Base-by-base conservation (phyloP, 2,797 vertebrate genomes). In the Coilia nasus region DNA sequence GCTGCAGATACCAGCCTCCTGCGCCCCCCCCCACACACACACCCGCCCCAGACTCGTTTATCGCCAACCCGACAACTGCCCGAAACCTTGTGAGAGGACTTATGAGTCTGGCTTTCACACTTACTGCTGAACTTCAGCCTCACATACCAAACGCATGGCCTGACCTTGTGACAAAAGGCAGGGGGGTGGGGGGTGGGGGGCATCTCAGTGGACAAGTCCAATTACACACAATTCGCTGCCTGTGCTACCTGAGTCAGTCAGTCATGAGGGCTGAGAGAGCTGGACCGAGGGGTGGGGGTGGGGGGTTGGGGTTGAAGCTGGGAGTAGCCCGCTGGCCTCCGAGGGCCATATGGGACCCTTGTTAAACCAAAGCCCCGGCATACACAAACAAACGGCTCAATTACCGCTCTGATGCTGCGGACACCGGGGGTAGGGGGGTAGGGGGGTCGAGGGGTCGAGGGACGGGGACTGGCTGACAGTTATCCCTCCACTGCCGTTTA, bases 51-150 rank as follows among this genome's bases (percentile, higher is more conserved):
- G 90, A 88, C 88, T 86, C 87, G 84, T 91, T 92, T 90, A 92
- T 91, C 84, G 59, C 90, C 90, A 85, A 84, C 83, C 57, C 71
- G 85, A 93, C 93, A 93, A 93, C 93, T 93, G 92, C 86, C 71
- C 83, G 89, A 86, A 89, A 87, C 89, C 91, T 90, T 88, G 91
- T 91, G 91, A 92, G 87, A 84, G 88, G 89, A 88, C 91, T 92
- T 90, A 91, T 23, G 82, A 82, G 83, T 91, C 91, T 84, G 84
- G 87, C 89, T 91, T 93, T 93, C 88, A 92, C 91, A 92, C 92
- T 92, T 92, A 90, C 89, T 88, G 91, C 86, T 89, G 83, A 88
- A 90, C 87, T 88, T 89, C 88, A 88, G 86, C 87, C 85, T 85
- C 87, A 86, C 84, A 87, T 85, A 75, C 81, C 83, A 83, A 83